phyloP scores from a whole-genome alignment of 2,797 vertebrate genomes.

The Sebastes jordani region DNA sequence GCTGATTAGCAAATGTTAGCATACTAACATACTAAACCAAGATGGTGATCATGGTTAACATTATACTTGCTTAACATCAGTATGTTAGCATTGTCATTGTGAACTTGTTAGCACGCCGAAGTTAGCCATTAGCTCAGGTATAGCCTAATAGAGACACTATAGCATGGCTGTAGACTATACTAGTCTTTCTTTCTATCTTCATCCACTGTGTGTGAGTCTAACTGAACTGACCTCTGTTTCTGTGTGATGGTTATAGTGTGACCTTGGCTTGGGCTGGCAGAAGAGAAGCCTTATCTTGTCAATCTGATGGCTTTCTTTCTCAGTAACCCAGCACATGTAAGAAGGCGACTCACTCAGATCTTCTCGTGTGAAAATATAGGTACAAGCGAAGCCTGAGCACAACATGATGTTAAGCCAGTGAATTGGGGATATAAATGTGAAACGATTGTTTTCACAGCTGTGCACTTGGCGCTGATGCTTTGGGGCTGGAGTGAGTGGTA shows the following conservation, averaged over 20 bases:
- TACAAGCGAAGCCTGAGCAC: background rate
- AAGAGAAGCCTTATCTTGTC: conserved; percentile 8
- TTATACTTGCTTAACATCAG: background rate
- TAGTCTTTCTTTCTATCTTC: background rate
- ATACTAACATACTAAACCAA: background rate
- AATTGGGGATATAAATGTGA: conserved; percentile 44
- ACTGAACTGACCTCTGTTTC: background rate
- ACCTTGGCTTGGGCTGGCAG: background rate
- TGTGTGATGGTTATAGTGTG: background rate
- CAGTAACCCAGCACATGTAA: background rate
- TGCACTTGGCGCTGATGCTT: conserved; percentile 44
- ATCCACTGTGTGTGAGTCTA: background rate
- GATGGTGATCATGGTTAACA: background rate
- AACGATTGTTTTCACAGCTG: conserved; percentile 70
- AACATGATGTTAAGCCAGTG: background rate
- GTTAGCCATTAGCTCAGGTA: background rate
- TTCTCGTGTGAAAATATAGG: background rate
- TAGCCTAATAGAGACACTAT: background rate
- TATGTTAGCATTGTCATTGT: background rate
- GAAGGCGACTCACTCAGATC: background rate
- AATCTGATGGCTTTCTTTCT: background rate
- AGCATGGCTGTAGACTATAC: background rate
- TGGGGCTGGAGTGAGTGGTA: conserved; percentile 7
- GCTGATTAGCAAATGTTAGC: background rate
- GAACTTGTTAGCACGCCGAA: too few relatives aligned